Base-by-base conservation (phyloP, 2,113 vertebrate genomes). In the Albula goreensis region DNA sequence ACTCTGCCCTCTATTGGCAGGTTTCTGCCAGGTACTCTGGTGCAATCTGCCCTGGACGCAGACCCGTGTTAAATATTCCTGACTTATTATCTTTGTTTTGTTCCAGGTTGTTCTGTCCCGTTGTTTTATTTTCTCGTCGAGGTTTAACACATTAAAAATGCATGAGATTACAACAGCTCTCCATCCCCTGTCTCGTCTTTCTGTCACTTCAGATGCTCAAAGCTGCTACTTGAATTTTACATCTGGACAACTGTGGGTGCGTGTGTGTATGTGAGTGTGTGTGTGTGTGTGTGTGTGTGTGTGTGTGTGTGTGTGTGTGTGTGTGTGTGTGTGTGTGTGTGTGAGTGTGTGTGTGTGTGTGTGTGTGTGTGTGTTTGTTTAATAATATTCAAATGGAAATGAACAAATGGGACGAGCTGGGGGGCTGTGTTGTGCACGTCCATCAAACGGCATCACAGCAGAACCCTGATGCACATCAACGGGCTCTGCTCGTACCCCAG, bases 1-100 rank as follows among this genome's bases (percentile, higher is more conserved):
- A 81, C 83, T 87, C 83, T 87, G 91, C 86, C 86, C 87, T 89
- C 86, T 50, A 41, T 50, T 53, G 88, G 41, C 74, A 11, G 51
- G 51, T 86, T 31, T 19, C 15, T 57, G 17, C 51, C 82, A 88
- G 53, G 74, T 52, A 53, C 25, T 83, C 66, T 52, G 66, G 48
- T 70, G 48, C 12, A 31, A 81, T 49, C 0, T 7, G 2, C 13
- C 17, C 2, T 48, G 11, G 15, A 80, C 50, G 2, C 8, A 48
- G 12, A 15, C 19, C 10, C 25, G 11, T 31, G 41, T 2, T 31
- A 79, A 4, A n/a, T n/a, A 12, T 56, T 56, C 53, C 53, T 12
- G 53, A 56, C 53, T 9, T 70, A 2, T 74, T 31, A 5, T 74
- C 25, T 56, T 22, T 25, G 4, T 5, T 3, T 52, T 81, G 4